Evolutionary conservation across 2,888 invertebrate species (phyloP), one percentile per base, ranked within the genome.

Genomic region (Brachyptera putata): DNA sequence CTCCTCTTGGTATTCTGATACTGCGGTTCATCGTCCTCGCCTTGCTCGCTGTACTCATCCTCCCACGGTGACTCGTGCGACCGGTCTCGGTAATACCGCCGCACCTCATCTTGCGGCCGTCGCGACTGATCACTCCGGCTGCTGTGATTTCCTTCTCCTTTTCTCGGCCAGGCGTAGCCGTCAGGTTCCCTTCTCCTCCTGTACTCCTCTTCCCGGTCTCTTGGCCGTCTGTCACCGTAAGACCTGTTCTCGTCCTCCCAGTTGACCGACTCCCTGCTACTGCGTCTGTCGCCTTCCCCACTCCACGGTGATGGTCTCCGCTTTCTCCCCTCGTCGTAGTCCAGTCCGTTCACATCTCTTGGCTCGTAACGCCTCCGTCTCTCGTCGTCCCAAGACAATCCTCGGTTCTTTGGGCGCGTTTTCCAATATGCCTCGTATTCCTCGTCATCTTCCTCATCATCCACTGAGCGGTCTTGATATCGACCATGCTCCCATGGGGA

Each of bases 401-500:
- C 79, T 76, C 71, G 79, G 77, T 67, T 70, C 77, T 74, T 43
- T 76, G 80, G 34, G 76, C 80, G 7, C 76, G 77, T 60, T 76
- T 80, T 66, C 77, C 79, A 66, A 77, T 78, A 75, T 65, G 7
- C 78, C 69, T 69, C 68, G 72, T 69, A 61, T 72, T 71, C 43
- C 72, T 66, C 62, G 71, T 63, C 34, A 24, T 74, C 74, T 16
- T 75, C 75, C 62, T 74, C 74, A 57, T 70, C 72, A 22, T 68
- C 69, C 30, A 16, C 9, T n/a, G 13, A 41, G 18, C 41, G 7
- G 41, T 41, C 41, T 2, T 21, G 11, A 24, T 46, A 46, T 58
- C 11, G 77, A 66, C 90, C 90, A 64, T 87, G 87, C 63, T 90
- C 89, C 90, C 90, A 90, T 1, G 89, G 87, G 49, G 90, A 87